phyloP scores from a whole-genome alignment of 2,888 invertebrate species.

The Tachina fera region DNA sequence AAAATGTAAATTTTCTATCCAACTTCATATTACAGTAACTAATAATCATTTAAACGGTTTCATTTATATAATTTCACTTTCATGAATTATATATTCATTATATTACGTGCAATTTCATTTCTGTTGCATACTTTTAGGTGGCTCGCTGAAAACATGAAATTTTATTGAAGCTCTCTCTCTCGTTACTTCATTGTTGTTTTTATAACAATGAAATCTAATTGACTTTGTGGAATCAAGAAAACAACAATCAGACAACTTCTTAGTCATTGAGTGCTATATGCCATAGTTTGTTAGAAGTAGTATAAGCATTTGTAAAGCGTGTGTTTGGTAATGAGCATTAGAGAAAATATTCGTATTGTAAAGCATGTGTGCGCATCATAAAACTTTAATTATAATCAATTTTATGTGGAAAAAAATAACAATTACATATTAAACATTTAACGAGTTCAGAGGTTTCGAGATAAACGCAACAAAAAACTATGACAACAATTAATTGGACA shows the following conservation, averaged over 20 bases:
- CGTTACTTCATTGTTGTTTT: neutral
- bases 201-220: constrained; percentile 39
- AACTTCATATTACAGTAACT: neutral
- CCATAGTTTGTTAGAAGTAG: neutral
- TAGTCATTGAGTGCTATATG: neutral
- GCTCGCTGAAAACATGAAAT: neutral
- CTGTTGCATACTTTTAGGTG: constrained; percentile 32
- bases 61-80: too few species aligned
- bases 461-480: neutral
- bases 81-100: neutral
- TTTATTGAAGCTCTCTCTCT: neutral
- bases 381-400: constrained; percentile 24
- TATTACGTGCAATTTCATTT: neutral
- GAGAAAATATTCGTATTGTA: neutral
- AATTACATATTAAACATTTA: neutral
- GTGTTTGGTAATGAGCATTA: neutral
- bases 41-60: constrained; percentile 3
- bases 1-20: neutral
- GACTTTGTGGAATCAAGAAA: neutral
- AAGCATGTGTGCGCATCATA: neutral
- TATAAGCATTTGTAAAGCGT: neutral
- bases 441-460: neutral
- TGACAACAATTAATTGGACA: neutral
- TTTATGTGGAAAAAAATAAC: neutral
- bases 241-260: neutral